Percentiles rank a stretch among this genome's conserved stretches.
Evolutionary conservation across 1,140 invertebrate genomes (phyloP).

Genomic region (Pissodes strobi): DNA sequence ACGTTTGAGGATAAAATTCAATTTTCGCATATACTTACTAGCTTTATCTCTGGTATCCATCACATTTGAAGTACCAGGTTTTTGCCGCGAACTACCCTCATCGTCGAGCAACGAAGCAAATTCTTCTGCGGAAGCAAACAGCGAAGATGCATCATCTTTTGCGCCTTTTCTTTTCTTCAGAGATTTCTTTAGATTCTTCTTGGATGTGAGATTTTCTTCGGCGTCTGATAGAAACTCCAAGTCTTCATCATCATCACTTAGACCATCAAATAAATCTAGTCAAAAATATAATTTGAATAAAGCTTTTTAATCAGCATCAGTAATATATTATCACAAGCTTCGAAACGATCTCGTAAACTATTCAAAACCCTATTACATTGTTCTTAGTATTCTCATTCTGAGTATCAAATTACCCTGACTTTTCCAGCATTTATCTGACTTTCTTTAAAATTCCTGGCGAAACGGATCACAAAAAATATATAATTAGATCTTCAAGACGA

Average conservation of each 20-base stretch:
- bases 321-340: no score
- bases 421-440: no score
- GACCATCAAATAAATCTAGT: constrained; percentile 40
- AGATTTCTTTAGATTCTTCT: constrained; percentile 31
- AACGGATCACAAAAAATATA: no score
- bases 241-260: constrained; percentile 45
- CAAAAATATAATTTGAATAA: no score
- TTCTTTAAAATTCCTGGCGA: no score
- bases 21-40: constrained; percentile 39
- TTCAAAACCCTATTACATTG: no score
- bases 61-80: constrained; percentile 49
- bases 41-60: constrained; percentile 53
- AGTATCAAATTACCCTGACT: no score
- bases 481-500: no score
- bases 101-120: constrained; percentile 54
- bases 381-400: no score
- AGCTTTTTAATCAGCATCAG: no score
- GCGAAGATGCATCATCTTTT: constrained; percentile 40
- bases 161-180: constrained; percentile 33
- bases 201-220: constrained; percentile 37
- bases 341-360: no score
- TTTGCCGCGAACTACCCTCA: constrained; percentile 47
- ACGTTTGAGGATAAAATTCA: not conserved
- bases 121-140: constrained; percentile 55
- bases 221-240: constrained; percentile 39